Evolutionary conservation across 2,113 vertebrate species (phyloP).

Genomic region (Callipepla californica): DNA sequence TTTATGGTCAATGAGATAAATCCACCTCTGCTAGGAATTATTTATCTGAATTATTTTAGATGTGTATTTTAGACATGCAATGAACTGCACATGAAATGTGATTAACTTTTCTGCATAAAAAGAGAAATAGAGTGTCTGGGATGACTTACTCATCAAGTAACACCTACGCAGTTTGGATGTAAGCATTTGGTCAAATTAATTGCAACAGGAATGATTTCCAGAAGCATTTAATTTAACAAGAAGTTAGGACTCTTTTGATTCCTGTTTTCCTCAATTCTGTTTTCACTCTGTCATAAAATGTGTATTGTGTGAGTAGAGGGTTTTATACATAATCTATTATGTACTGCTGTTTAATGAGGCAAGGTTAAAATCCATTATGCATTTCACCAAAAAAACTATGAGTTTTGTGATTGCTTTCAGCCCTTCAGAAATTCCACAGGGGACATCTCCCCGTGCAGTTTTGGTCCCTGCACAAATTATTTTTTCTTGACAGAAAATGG

Average conservation of each 20-base stretch:
- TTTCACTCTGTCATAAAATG: neutral
- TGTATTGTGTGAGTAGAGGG: neutral
- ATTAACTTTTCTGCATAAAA: neutral
- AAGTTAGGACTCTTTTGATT: neutral
- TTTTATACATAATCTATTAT: slow-evolving; percentile 9
- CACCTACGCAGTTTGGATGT: neutral
- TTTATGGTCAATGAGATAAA: neutral
- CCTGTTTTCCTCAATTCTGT: neutral
- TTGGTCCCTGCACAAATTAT: neutral
- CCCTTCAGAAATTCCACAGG: slow-evolving; percentile 21
- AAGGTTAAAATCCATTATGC: slow-evolving; percentile 29
- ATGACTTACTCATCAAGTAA: neutral
- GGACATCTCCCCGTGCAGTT: neutral
- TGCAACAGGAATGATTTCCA: neutral
- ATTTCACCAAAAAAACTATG: slow-evolving; percentile 14
- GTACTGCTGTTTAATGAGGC: slow-evolving; percentile 34
- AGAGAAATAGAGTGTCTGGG: neutral
- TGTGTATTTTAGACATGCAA: neutral
- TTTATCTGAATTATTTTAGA: neutral
- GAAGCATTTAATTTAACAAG: neutral
- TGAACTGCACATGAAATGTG: neutral
- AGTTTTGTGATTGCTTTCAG: slow-evolving; percentile 8
- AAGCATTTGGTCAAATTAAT: neutral
- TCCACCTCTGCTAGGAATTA: neutral
- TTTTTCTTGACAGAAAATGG: neutral